A percentile compares a stretch with the other conserved stretches of the same genome.
phyloP scores from a whole-genome alignment of 2,888 invertebrate species.

The Polymixis lichenea region DNA sequence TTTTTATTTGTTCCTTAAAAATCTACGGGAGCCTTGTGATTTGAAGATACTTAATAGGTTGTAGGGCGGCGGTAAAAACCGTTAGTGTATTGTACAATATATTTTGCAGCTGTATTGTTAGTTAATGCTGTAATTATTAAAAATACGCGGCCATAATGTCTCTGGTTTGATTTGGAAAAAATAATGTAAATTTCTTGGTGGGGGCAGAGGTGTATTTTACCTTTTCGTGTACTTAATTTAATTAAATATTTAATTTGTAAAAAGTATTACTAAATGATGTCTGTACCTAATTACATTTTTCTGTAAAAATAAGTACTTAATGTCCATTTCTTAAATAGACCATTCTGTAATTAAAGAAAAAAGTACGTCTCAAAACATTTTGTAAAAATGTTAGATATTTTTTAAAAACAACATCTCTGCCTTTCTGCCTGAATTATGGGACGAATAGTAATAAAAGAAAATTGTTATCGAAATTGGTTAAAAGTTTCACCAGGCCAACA shows the following conservation, averaged over 20 bases:
- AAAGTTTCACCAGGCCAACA: constrained; percentile 39
- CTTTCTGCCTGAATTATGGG: constrained; percentile 73
- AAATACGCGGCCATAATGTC: constrained; percentile 84
- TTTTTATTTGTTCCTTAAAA: constrained; percentile 46
- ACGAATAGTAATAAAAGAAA: constrained; percentile 76
- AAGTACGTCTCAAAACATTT: constrained; percentile 29
- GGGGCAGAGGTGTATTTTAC: constrained; percentile 70
- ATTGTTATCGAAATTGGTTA: constrained; percentile 79
- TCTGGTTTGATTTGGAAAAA: constrained; percentile 76
- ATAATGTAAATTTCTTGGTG: constrained; percentile 69
- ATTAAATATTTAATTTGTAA: constrained; percentile 47
- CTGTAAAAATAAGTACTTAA: background rate
- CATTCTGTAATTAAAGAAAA: constrained; percentile 18
- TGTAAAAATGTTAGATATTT: constrained; percentile 46
- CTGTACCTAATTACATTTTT: constrained; percentile 15
- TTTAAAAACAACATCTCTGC: constrained; percentile 69
- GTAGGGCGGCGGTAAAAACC: constrained; percentile 71
- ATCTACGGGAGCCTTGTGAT: constrained; percentile 66
- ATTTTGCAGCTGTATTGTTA: constrained; percentile 85
- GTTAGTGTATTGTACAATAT: constrained; percentile 80
- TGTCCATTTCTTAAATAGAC: background rate
- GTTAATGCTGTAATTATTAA: constrained; percentile 76
- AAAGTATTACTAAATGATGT: constrained; percentile 38
- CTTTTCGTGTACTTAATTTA: constrained; percentile 30
- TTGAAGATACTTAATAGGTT: constrained; percentile 80